Evolutionary conservation across 2,888 invertebrate species (phyloP).

Genomic region (Leistus spinibarbis): DNA sequence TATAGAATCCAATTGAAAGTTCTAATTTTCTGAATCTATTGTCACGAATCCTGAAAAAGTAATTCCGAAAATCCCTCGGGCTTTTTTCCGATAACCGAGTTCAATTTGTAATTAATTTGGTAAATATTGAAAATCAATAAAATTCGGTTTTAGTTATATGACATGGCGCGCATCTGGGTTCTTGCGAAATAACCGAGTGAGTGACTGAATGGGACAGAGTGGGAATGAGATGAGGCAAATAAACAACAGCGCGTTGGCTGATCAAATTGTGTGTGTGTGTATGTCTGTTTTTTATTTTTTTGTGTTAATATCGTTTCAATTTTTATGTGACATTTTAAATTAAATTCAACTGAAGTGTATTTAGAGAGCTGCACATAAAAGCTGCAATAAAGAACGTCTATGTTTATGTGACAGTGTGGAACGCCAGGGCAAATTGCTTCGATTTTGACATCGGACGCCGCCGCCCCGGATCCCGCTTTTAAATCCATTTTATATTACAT

Average conservation of each 20-base stretch:
- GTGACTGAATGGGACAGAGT: too few species aligned
- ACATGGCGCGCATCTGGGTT: background rate
- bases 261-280: too few species aligned
- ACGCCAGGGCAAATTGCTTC: conserved; percentile 47
- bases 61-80: background rate
- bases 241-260: background rate
- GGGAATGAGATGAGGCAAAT: too few species aligned
- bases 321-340: conserved; percentile 54
- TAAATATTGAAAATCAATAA: background rate
- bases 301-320: conserved; percentile 47
- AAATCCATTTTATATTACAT: conserved; percentile 36
- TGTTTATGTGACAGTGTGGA: conserved; percentile 51
- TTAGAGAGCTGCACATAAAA: conserved; percentile 52
- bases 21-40: background rate
- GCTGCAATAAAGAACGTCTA: conserved; percentile 53
- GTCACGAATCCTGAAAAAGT: background rate
- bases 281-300: conserved; percentile 7
- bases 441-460: conserved; percentile 46
- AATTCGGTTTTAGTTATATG: background rate
- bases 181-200: too few species aligned
- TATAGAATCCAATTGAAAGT: background rate
- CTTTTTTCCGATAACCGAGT: background rate
- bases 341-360: conserved; percentile 51
- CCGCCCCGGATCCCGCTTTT: conserved; percentile 33
- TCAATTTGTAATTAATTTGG: background rate